Evolutionary conservation across 2,888 invertebrate genomes (phyloP).

Genomic region (Pachymerium ferrugineum): DNA sequence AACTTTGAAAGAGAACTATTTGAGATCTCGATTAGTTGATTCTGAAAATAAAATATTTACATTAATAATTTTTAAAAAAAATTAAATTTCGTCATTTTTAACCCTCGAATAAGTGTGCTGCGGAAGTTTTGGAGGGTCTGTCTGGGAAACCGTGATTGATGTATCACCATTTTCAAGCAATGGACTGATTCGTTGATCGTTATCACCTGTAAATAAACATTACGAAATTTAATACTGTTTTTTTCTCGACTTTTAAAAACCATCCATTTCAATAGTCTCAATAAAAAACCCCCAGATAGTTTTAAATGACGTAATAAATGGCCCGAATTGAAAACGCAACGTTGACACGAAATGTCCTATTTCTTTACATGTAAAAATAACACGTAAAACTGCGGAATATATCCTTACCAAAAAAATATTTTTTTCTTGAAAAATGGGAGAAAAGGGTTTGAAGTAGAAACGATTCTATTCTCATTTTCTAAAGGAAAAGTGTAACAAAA

Average conservation of each 20-base stretch:
- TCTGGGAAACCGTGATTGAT: neutral
- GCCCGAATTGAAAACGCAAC: no score
- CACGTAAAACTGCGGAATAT: no score
- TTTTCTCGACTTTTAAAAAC: no score
- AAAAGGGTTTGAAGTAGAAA: neutral
- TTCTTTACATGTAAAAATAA: no score
- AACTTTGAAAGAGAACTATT: constrained; percentile 63
- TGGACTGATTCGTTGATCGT: constrained; percentile 16
- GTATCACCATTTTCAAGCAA: constrained; percentile 11
- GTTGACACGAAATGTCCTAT: no score
- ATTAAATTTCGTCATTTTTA: neutral
- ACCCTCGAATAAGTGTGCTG: constrained; percentile 32
- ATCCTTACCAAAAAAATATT: neutral
- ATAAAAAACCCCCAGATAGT: no score
- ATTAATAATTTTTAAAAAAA: neutral
- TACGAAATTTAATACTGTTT: neutral
- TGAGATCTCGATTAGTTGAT: constrained; percentile 66
- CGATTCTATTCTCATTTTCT: neutral
- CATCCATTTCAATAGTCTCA: neutral
- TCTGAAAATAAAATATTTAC: constrained; percentile 46
- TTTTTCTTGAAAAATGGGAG: no score
- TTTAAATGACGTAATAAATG: no score
- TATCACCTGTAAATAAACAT: neutral
- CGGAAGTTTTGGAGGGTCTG: constrained; percentile 22
- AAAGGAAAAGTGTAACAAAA: neutral